phyloP scores from a whole-genome alignment of 2,113 vertebrate genomes.

The Gasterosteus aculeatus region DNA sequence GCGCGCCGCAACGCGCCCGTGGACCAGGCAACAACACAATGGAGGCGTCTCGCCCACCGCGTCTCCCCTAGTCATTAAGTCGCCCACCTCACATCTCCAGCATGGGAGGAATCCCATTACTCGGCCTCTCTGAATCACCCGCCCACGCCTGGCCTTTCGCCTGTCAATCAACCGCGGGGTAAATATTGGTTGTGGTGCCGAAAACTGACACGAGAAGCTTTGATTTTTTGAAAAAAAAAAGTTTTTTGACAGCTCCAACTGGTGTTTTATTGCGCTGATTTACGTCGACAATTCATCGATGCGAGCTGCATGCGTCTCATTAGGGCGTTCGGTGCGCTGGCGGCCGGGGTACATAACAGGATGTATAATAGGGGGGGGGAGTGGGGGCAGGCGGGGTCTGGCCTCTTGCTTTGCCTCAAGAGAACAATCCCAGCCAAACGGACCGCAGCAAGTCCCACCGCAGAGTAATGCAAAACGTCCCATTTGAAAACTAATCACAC shows the following conservation, averaged over 20 bases:
- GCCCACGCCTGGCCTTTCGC: slow-evolving; percentile 70
- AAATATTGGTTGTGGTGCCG: slow-evolving; percentile 66
- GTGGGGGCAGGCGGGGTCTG: not conserved
- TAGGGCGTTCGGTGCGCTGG: slow-evolving; percentile 17
- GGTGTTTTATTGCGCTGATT: slow-evolving; percentile 59
- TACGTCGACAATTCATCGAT: slow-evolving; percentile 46
- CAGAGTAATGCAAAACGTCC: slow-evolving; percentile 46
- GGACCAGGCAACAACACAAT: slow-evolving; percentile 54
- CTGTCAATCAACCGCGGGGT: slow-evolving; percentile 70
- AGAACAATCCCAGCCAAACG: slow-evolving; percentile 34
- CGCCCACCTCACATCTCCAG: slow-evolving; percentile 71
- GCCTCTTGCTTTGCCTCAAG: slow-evolving; percentile 35
- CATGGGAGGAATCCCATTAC: slow-evolving; percentile 62
- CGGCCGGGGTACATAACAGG: slow-evolving; percentile 40
- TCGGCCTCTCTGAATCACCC: slow-evolving; percentile 65
- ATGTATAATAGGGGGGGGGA: slow-evolving; percentile 19
- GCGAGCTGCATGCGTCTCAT: slow-evolving; percentile 28
- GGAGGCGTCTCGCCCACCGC: slow-evolving; percentile 54
- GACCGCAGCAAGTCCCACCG: slow-evolving; percentile 26
- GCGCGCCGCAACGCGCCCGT: slow-evolving; percentile 15
- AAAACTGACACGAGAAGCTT: slow-evolving; percentile 58
- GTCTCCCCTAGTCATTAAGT: slow-evolving; percentile 72
- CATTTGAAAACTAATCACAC: slow-evolving; percentile 53
- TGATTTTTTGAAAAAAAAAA: slow-evolving; percentile 47
- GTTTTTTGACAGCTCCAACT: slow-evolving; percentile 49